Evolutionary conservation across 1,140 invertebrate species (phyloP), one percentile per base, ranked within the genome.

Genomic region (Aculops lycopersici): DNA sequence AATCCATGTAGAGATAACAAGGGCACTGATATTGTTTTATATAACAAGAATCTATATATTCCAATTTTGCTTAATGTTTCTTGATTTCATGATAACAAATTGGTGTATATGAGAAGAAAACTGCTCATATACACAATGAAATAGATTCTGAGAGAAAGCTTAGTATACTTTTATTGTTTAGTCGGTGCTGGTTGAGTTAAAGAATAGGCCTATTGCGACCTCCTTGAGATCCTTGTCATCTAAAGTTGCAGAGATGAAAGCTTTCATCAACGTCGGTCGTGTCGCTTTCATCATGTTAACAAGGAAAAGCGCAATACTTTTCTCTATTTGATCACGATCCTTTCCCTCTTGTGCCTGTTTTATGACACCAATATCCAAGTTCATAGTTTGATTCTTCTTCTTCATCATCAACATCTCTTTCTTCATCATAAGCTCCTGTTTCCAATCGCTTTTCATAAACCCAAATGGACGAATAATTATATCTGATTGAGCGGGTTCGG

Each of bases 11-110:
- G 42, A n/a, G 77, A 39, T 52, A 95, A 88, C 2, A 98, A 52
- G 3, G 86, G 83, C 83, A 57, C 94, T 95, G 1, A 88, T 60
- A 59, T 98, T 98, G 51, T 94, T 95, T 55, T 90, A 95, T 55
- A 86, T 84, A 0, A 81, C 83, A 3, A 72, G 48, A 8, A 57
- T 48, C 65, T 66, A 69, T 13, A 70, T 59, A 65, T 63, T 90
- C 64, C 63, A 57, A 49, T 92, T n/a, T n/a, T n/a, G n/a, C n/a
- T n/a, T n/a, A n/a, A n/a, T n/a, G n/a, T n/a, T n/a, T n/a, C n/a
- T n/a, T n/a, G n/a, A n/a, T n/a, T n/a, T n/a, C n/a, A n/a, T n/a
- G n/a, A n/a, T n/a, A n/a, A n/a, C n/a, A n/a, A n/a, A n/a, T n/a
- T n/a, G n/a, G n/a, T n/a, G n/a, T n/a, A n/a, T n/a, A n/a, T n/a